Evolutionary conservation across 2,113 vertebrate species (phyloP).

Genomic region (Corynorhinus townsendii): DNA sequence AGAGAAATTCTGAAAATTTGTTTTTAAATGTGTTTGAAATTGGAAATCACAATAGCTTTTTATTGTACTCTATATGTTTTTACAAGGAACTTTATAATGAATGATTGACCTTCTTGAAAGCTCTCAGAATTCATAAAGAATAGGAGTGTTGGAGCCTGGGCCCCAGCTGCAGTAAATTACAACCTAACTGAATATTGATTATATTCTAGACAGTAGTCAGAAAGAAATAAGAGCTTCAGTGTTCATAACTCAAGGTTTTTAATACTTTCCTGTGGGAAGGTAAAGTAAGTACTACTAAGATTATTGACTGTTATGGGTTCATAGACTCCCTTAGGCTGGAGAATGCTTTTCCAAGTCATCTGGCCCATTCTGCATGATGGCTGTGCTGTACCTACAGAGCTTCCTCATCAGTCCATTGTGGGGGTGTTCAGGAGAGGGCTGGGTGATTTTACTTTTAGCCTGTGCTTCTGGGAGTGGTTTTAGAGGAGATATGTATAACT

Average conservation of each 20-base stretch:
- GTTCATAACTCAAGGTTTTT: constrained; percentile 39
- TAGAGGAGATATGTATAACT: neutral
- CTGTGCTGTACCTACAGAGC: neutral
- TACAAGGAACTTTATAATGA: constrained; percentile 36
- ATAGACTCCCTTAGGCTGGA: neutral
- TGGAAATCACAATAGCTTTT: constrained; percentile 36
- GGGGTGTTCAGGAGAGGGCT: neutral
- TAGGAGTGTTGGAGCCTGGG: neutral
- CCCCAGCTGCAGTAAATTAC: constrained; percentile 51
- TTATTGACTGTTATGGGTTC: neutral
- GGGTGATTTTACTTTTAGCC: neutral
- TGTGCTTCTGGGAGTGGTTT: neutral
- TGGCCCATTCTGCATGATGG: neutral
- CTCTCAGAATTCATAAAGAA: constrained; percentile 37
- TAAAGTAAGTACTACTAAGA: constrained; percentile 5
- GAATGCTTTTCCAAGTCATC: neutral
- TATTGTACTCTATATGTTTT: constrained; percentile 42
- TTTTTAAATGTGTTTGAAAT: constrained; percentile 45
- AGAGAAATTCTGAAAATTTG: constrained; percentile 47
- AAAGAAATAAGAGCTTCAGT: constrained; percentile 13
- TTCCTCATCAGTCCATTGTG: neutral
- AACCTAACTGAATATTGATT: constrained; percentile 42
- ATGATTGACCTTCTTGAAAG: constrained; percentile 44
- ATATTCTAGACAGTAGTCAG: constrained; percentile 37
- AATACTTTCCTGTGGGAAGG: constrained; percentile 17